Conservation (phyloP, 2,797 vertebrate species). For the Holocentrus rufus region DNA sequence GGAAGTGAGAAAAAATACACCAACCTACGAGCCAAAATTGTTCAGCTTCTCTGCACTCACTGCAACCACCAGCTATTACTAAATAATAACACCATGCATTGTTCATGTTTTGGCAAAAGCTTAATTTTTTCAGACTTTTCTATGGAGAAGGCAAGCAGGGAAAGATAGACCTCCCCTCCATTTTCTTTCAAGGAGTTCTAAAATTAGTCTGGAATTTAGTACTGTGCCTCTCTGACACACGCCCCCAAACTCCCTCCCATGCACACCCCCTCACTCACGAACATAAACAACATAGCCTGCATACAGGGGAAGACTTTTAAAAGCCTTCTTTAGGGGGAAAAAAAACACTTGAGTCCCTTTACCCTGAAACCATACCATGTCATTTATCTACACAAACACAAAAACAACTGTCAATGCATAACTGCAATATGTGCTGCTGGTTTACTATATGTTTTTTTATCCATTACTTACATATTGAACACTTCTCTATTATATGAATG, state of each 20-base stretch:
- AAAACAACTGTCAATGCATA: constrained; percentile 26
- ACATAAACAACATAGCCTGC: constrained; percentile 73
- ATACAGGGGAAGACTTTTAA: constrained; percentile 53
- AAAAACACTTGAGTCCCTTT: constrained; percentile 15
- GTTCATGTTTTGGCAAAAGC: constrained; percentile 19
- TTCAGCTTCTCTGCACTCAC: constrained; percentile 14
- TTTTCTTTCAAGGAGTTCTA: constrained; percentile 83
- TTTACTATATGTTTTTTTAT: background rate
- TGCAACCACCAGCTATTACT: background rate
- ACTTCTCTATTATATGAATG: constrained; percentile 1
- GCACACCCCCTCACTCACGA: constrained; percentile 63
- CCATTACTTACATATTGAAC: background rate
- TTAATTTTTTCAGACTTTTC: constrained; percentile 44
- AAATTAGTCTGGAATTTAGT: constrained; percentile 83
- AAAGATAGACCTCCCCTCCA: constrained; percentile 65
- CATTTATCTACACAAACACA: constrained; percentile 28
- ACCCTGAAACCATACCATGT: constrained; percentile 20
- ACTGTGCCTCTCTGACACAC: constrained; percentile 70
- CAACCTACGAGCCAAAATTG: background rate
- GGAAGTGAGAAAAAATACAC: too few relatives aligned
- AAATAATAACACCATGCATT: constrained; percentile 16
- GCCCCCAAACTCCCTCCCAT: constrained; percentile 66
- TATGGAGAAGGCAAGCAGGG: constrained; percentile 60
- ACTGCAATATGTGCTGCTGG: background rate
- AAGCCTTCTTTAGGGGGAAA: constrained; percentile 42